Base-by-base conservation (phyloP, 2,888 invertebrate genomes). In the Gonocerus acuteangulatus region DNA sequence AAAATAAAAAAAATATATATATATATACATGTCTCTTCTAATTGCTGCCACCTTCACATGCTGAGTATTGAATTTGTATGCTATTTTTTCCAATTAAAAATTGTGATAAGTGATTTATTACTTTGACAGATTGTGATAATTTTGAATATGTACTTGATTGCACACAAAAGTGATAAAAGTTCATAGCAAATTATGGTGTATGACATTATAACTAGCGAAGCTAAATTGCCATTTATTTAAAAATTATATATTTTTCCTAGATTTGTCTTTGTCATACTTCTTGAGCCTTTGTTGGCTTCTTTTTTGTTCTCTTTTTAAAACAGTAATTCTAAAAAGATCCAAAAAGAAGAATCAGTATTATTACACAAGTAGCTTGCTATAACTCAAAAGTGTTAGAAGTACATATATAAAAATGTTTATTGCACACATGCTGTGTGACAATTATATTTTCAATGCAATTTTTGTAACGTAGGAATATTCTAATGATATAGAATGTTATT, bases 361-460 rank as follows among this genome's bases (percentile, higher is more conserved):
- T 54, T 54, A 54, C 42, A 42, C 39, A 42, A 42, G 54, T 54
- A 54, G 54, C 54, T 54, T 54, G 54, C 54, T 54, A 42, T 54
- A 36, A 39, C 19, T 22, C 15, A 19, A 36, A 51, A 54, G 13
- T 21, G 19, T 54, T 54, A 54, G 54, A 42, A 42, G 36, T 54
- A 54, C 16, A 16, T 39, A 39, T n/a, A 47, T 32, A 16, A 23
- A 27, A 57, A 16, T 57, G 32, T 57, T 23, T 32, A 45, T 57
- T 45, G 18, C 27, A 57, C 57, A 57, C 45, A 57, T 22, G 32
- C 45, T 57, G 57, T 47, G 57, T 57, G 44, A 57, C 32, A 32
- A 57, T 45, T 57, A 47, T 57, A 47, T 47, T 47, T 57, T 47
- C 27, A 47, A 57, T 27, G 57, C 57, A 57, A 57, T 47, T 57